Evolutionary conservation across 2,113 vertebrate species (phyloP).

Genomic region (Rhinopomastus cyanomelas): DNA sequence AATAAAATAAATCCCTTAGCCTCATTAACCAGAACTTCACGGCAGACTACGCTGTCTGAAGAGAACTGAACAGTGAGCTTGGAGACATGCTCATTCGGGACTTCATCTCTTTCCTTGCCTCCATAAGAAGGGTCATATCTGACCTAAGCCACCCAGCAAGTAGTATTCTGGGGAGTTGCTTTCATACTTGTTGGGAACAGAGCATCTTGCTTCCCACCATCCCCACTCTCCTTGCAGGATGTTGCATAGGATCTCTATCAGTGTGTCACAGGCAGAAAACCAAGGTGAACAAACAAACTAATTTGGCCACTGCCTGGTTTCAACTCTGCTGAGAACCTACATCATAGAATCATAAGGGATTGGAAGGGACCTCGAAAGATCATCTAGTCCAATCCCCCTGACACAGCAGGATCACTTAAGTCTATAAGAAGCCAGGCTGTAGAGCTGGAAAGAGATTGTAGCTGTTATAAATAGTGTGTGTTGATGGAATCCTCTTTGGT

Average conservation of each 20-base stretch:
- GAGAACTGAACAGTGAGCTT: neutral
- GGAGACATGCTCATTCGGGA: neutral
- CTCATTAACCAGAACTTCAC: accelerated
- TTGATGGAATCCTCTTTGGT: neutral
- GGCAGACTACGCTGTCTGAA: neutral
- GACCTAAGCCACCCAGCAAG: neutral
- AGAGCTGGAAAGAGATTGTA: neutral
- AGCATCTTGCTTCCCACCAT: too few relatives aligned
- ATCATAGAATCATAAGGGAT: too few relatives aligned
- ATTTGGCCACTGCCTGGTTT: neutral
- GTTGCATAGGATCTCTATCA: neutral
- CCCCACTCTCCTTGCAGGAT: neutral
- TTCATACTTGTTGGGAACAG: neutral
- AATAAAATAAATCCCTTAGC: neutral
- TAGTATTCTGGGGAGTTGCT: neutral
- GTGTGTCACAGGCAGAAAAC: neutral
- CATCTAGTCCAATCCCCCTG: too few relatives aligned
- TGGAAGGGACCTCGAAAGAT: too few relatives aligned
- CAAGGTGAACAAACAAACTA: neutral
- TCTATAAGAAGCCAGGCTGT: neutral
- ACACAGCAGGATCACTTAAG: too few relatives aligned
- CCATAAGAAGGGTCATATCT: neutral
- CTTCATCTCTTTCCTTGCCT: neutral
- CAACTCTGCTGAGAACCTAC: neutral
- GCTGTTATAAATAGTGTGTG: neutral